phyloP scores from a whole-genome alignment of 2,888 invertebrate genomes.

The Psylliodes chrysocephalus region DNA sequence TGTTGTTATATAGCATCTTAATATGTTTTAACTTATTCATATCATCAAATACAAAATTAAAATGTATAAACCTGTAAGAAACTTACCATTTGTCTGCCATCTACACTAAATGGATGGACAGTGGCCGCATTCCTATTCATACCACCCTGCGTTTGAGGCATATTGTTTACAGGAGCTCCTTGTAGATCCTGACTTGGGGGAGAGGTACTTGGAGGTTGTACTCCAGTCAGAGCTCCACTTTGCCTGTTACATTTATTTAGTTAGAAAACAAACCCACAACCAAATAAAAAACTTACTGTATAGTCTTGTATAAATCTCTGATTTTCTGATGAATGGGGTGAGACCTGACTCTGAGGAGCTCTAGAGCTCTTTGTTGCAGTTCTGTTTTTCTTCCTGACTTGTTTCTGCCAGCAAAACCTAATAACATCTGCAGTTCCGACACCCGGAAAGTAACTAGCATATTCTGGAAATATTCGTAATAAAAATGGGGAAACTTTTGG shows the following conservation, averaged over 20 bases:
- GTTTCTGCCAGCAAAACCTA: slow-evolving; percentile 82
- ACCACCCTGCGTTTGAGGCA: slow-evolving; percentile 60
- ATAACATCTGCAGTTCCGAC: slow-evolving; percentile 84
- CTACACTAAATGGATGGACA: slow-evolving; percentile 61
- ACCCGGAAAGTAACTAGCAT: slow-evolving; percentile 79
- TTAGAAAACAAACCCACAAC: neutral
- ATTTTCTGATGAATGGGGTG: slow-evolving; percentile 73
- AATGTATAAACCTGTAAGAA: too few relatives aligned
- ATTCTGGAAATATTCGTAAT: too few relatives aligned
- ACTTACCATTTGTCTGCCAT: slow-evolving; percentile 58
- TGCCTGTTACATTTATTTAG: slow-evolving; percentile 54
- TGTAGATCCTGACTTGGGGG: slow-evolving; percentile 53
- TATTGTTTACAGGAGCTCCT: slow-evolving; percentile 45
- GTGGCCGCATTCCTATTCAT: slow-evolving; percentile 58
- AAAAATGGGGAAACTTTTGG: too few relatives aligned
- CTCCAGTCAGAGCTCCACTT: slow-evolving; percentile 57
- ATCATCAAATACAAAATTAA: too few relatives aligned
- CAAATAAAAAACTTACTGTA: slow-evolving; percentile 66
- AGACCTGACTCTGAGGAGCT: slow-evolving; percentile 74
- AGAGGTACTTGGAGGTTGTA: slow-evolving; percentile 53
- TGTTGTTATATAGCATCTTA: too few relatives aligned
- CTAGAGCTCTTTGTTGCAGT: slow-evolving; percentile 78
- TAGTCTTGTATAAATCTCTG: slow-evolving; percentile 74
- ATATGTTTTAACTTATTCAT: too few relatives aligned
- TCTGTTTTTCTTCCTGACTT: slow-evolving; percentile 84